phyloP scores from a whole-genome alignment of 2,797 vertebrate genomes.

The Toxotes lorentzi region DNA sequence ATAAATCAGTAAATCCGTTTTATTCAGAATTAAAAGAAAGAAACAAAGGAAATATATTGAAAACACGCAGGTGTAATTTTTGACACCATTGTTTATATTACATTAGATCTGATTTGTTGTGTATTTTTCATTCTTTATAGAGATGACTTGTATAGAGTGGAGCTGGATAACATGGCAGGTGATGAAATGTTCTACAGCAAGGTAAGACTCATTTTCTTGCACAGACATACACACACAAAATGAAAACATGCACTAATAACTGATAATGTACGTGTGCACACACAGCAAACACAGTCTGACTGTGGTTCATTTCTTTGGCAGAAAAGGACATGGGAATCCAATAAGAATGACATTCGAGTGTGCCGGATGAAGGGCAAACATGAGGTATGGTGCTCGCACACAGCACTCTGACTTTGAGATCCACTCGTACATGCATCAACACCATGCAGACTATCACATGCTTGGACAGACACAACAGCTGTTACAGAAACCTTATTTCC shows the following conservation, averaged over 20 bases:
- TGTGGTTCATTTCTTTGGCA: conserved; percentile 62
- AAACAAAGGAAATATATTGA: not conserved
- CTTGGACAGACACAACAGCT: conserved; percentile 69
- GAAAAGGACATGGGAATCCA: conserved; percentile 96
- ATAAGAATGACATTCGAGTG: conserved; percentile 95
- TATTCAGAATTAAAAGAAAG: not conserved
- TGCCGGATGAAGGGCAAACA: conserved; percentile 98
- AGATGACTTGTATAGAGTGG: conserved; percentile 94
- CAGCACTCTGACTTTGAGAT: conserved; percentile 52
- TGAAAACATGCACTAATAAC: not conserved
- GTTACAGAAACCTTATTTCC: conserved; percentile 63
- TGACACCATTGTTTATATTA: not conserved
- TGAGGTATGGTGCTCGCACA: conserved; percentile 84
- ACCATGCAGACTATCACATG: conserved; percentile 57
- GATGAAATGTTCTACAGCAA: conserved; percentile 94
- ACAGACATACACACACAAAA: not conserved
- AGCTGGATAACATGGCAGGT: conserved; percentile 90
- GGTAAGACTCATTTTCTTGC: conserved; percentile 78
- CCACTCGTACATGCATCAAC: conserved; percentile 44
- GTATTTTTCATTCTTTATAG: conserved; percentile 74
- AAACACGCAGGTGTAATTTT: not conserved
- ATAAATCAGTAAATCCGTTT: conserved; percentile 2
- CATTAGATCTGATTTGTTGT: conserved; percentile 18
- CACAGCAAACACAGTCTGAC: not conserved
- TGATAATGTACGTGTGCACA: not conserved